Percentiles rank a stretch among this genome's conserved stretches.
These are phyloP conservation scores for Corapipo altera DNA, from an alignment of 2,113 vertebrate genomes.

Conservation along the genomic window DNA sequence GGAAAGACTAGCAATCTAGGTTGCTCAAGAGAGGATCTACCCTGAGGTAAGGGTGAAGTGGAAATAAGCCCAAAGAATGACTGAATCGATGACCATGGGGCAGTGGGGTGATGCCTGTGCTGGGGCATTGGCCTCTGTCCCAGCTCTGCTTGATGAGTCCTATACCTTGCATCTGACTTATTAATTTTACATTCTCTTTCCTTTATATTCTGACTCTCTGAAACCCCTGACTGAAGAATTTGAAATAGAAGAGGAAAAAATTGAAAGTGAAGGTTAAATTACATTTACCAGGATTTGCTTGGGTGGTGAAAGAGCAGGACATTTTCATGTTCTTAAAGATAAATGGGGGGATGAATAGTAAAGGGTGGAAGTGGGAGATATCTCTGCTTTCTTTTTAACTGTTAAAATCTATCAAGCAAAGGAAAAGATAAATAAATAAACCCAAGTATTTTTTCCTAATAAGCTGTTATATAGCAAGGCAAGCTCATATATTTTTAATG, in stretches of 20 bases:
- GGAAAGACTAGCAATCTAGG: neutral
- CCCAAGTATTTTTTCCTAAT: rapidly evolving
- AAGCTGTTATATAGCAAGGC: neutral
- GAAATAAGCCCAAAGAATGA: neutral
- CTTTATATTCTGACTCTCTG: neutral
- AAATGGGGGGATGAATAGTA: neutral
- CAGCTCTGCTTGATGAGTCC: neutral
- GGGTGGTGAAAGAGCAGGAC: neutral
- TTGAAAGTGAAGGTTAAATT: neutral
- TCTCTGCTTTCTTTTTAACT: neutral
- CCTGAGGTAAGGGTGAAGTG: neutral
- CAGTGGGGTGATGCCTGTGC: neutral
- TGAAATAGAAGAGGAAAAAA: neutral
- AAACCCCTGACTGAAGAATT: neutral
- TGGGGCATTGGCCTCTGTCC: neutral
- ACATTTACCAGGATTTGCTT: neutral
- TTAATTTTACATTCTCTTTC: neutral
- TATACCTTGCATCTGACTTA: neutral
- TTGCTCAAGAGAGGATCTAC: neutral
- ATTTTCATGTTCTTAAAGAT: neutral
- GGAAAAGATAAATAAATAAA: neutral
- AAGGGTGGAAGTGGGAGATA: neutral
- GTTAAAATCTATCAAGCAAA: neutral
- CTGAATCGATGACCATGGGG: neutral
- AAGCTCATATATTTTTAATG: neutral